Conservation (phyloP, 2,113 vertebrate species). For the Bettongia penicillata region DNA sequence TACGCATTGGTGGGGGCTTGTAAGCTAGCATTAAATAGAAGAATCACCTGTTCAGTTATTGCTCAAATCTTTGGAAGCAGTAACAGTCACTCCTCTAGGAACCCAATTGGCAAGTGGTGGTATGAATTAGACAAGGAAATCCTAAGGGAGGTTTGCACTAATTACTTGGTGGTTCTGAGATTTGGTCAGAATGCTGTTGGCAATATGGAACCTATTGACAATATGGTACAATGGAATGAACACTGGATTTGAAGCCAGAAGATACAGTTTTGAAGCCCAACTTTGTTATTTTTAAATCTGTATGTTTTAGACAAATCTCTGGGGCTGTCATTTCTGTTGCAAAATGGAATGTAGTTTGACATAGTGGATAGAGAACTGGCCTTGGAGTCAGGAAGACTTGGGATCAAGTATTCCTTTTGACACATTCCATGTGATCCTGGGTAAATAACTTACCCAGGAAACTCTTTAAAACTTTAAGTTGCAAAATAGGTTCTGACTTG, state of each 20-base stretch:
- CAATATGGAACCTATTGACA: not conserved
- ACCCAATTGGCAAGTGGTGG: not conserved
- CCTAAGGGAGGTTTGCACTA: not conserved
- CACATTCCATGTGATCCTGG: too few species aligned
- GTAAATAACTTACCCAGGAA: not conserved
- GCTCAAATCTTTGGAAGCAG: too few species aligned
- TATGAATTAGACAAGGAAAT: not conserved
- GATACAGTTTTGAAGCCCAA: too few species aligned
- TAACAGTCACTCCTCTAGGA: not conserved
- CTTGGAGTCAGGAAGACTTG: too few species aligned
- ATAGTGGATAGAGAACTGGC: too few species aligned
- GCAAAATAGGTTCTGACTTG: not conserved
- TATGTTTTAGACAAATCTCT: too few species aligned
- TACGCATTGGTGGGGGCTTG: not conserved
- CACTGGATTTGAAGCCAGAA: not conserved
- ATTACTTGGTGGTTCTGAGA: not conserved
- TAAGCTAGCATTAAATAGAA: too few species aligned
- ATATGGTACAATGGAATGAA: not conserved
- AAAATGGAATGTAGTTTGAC: too few species aligned
- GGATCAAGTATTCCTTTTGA: too few species aligned
- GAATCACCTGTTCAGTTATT: too few species aligned
- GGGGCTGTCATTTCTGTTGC: too few species aligned
- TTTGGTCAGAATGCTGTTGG: not conserved
- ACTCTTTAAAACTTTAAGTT: not conserved
- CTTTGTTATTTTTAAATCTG: not conserved